Percentiles rank a stretch among this genome's conserved stretches.
These are phyloP conservation scores for Chalcosyrphus nemorum DNA, from an alignment of 2,888 invertebrate genomes.

Conservation along the genomic window DNA sequence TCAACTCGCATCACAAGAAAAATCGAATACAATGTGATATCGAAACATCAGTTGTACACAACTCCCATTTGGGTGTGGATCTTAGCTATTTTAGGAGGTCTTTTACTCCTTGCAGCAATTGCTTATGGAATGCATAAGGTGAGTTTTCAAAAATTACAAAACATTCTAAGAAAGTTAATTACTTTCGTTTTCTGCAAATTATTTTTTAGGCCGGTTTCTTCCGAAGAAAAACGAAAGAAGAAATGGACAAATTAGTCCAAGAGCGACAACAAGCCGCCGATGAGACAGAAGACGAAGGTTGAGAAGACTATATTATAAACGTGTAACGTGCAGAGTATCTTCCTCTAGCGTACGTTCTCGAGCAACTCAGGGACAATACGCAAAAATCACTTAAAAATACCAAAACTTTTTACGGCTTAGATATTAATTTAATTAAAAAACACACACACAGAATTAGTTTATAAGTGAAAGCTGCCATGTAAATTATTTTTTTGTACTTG, in stretches of 20 bases:
- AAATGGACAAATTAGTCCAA: conserved; percentile 81
- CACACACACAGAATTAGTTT: too few species aligned
- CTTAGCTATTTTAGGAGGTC: conserved; percentile 81
- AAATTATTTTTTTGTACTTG: conserved; percentile 50
- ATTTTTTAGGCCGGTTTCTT: conserved; percentile 83
- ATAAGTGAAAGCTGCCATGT: conserved; percentile 64
- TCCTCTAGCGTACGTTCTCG: conserved; percentile 12
- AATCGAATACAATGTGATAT: conserved; percentile 81
- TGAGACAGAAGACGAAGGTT: conserved; percentile 75
- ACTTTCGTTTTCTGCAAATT: not conserved
- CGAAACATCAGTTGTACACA: conserved; percentile 78
- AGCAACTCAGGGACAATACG: conserved; percentile 24
- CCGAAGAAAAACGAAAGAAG: conserved; percentile 82
- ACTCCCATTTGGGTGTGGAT: conserved; percentile 82
- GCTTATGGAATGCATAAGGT: conserved; percentile 81
- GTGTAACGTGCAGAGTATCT: conserved; percentile 5
- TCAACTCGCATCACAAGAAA: conserved; percentile 77
- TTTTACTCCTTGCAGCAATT: conserved; percentile 80
- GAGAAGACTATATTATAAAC: not conserved
- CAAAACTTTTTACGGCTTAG: conserved; percentile 47
- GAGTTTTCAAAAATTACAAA: conserved; percentile 2
- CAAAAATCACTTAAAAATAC: conserved; percentile 67
- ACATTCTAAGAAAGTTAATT: not conserved
- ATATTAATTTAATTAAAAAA: conserved; percentile 21
- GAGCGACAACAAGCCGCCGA: conserved; percentile 76